Conservation (phyloP, 2,797 vertebrate genomes). For the Sarcoramphus papa region DNA sequence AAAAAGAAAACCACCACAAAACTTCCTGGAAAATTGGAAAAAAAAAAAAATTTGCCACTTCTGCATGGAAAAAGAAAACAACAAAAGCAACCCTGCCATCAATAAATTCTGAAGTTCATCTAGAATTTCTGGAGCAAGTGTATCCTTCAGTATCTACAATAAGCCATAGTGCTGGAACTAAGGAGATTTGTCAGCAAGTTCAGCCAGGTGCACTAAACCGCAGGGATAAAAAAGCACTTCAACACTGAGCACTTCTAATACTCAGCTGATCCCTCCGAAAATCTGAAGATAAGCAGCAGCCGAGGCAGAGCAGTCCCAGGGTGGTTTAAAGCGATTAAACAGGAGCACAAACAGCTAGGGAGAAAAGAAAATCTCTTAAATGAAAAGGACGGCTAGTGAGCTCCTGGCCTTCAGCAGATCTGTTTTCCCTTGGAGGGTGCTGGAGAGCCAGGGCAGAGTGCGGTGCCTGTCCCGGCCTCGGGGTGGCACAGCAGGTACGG, state of each 20-base stretch:
- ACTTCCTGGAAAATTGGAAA: not conserved
- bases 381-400: not conserved
- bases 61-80: not conserved
- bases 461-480: not conserved
- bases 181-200: not conserved
- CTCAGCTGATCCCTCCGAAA: not conserved
- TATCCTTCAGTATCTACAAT: not conserved
- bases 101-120: not conserved
- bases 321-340: not conserved
- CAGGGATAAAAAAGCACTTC: not conserved
- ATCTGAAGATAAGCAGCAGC: not conserved
- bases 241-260: not conserved
- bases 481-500: not conserved
- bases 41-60: not conserved
- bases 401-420: not conserved
- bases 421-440: not conserved
- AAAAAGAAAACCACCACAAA: not conserved
- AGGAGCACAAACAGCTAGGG: not conserved
- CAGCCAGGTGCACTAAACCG: not conserved
- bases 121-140: not conserved
- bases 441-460: not conserved
- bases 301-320: not conserved
- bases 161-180: not conserved
- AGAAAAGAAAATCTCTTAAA: not conserved
- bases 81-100: not conserved